Conservation (phyloP, 2,113 vertebrate species). For the Cygnus atratus region DNA sequence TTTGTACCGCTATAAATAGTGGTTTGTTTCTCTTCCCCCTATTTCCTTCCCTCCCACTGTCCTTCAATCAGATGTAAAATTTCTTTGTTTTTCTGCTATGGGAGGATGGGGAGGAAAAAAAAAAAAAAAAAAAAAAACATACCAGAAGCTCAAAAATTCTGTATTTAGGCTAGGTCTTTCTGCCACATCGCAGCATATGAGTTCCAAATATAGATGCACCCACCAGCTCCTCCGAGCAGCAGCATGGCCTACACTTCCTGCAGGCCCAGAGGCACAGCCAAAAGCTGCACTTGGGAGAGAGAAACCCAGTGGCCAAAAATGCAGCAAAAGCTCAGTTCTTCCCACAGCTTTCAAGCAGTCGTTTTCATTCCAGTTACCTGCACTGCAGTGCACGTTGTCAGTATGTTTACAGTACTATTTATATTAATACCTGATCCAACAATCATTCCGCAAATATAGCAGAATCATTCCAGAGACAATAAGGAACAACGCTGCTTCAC, state of each 20-base stretch:
- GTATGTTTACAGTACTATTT: background rate
- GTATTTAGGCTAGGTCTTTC: background rate
- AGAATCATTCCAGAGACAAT: background rate
- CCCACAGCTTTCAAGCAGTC: background rate
- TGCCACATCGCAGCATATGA: background rate
- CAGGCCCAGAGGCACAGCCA: background rate
- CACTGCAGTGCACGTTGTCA: background rate
- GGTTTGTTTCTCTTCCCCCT: background rate
- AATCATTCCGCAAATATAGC: background rate
- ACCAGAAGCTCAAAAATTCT: background rate
- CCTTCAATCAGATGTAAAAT: background rate
- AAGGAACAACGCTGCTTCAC: background rate
- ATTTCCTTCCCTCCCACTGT: background rate
- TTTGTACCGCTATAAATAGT: background rate
- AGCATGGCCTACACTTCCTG: background rate
- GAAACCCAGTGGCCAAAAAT: background rate
- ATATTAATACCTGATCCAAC: background rate
- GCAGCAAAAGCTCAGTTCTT: background rate
- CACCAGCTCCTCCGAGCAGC: background rate
- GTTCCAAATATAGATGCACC: background rate
- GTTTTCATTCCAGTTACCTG: background rate
- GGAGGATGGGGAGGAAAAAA: background rate
- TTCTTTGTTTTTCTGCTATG: background rate
- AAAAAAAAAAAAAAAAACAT: background rate
- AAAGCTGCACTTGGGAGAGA: background rate